Percentiles rank a stretch among this genome's conserved stretches.
These are phyloP conservation scores for Eristalinus aeneus DNA, from an alignment of 2,888 invertebrate genomes.

Conservation along the genomic window DNA sequence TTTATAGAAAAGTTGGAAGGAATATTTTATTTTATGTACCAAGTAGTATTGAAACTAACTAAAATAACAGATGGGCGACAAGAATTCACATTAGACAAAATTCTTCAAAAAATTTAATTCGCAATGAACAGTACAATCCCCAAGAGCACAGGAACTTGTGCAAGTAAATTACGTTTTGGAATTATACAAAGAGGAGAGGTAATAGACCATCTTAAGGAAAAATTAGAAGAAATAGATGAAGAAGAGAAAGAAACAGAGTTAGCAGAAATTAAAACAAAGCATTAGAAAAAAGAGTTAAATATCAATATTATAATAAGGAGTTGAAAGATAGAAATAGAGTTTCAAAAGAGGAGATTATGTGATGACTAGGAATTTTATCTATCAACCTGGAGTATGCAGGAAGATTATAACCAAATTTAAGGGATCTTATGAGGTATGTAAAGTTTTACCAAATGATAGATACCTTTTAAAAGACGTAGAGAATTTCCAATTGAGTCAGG, in stretches of 20 bases:
- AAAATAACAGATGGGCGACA: conserved; percentile 23
- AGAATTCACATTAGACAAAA: conserved; percentile 11
- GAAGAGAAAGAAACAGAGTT: neutral
- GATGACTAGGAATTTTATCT: neutral
- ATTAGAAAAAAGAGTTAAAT: neutral
- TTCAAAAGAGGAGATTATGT: neutral
- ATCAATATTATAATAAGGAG: neutral
- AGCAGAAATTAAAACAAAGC: neutral
- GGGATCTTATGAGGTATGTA: neutral
- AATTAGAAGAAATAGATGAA: neutral
- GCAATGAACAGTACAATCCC: neutral
- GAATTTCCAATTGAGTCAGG: neutral
- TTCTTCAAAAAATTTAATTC: neutral
- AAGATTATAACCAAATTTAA: neutral
- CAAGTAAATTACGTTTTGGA: conserved; percentile 1
- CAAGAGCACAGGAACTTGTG: neutral
- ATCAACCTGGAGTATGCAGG: no score
- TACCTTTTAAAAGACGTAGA: neutral
- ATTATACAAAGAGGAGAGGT: neutral
- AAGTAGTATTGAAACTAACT: conserved; percentile 18
- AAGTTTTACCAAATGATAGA: neutral
- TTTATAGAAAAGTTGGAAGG: conserved; percentile 45
- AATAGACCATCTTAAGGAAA: neutral
- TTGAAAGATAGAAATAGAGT: neutral
- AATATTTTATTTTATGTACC: conserved; percentile 52